Evolutionary conservation across 2,113 vertebrate species (phyloP).

Genomic region (Coptodon bakossiorum): DNA sequence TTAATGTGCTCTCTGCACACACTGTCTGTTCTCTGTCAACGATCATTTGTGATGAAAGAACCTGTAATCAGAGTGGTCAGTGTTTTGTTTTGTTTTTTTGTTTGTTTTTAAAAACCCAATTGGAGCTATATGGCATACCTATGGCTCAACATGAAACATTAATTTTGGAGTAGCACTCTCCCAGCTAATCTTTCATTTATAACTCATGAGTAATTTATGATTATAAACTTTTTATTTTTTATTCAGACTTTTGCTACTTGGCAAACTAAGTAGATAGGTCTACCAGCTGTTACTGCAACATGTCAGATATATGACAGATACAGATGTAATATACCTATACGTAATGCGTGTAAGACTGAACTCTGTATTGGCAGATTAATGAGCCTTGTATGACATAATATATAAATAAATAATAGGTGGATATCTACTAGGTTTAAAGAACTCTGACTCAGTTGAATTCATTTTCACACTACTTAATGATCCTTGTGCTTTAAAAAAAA

Average conservation of each 20-base stretch:
- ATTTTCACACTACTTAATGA: neutral
- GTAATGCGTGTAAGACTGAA: neutral
- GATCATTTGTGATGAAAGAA: neutral
- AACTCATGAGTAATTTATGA: neutral
- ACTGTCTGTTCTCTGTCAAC: neutral
- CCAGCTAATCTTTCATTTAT: neutral
- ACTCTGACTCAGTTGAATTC: neutral
- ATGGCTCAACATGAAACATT: neutral
- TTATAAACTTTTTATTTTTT: neutral
- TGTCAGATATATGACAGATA: neutral
- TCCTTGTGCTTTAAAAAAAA: neutral
- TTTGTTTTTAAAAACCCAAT: accelerated
- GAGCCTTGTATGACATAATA: neutral
- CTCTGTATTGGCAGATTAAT: neutral
- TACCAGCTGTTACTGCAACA: neutral
- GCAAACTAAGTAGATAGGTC: neutral
- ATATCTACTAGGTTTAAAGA: neutral
- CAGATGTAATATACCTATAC: neutral
- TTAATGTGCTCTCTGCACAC: neutral
- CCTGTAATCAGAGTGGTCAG: neutral
- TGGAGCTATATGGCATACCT: neutral
- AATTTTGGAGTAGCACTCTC: neutral
- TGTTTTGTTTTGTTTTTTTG: neutral
- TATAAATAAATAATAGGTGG: neutral
- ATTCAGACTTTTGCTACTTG: neutral